Conservation (phyloP, 2,797 vertebrate genomes). For the Odontamblyopus lacepedii region DNA sequence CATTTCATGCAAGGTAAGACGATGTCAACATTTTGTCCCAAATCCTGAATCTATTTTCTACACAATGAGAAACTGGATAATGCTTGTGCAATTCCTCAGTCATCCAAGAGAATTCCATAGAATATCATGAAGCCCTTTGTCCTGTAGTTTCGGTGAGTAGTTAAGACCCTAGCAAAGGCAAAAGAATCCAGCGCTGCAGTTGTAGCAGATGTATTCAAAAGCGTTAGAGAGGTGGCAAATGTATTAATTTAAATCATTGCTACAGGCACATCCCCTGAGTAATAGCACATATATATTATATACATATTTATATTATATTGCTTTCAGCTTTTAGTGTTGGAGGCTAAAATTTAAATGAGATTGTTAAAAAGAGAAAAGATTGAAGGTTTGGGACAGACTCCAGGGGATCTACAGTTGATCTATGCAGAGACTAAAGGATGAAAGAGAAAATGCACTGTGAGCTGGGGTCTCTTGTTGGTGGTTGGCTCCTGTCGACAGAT, state of each 20-base stretch:
- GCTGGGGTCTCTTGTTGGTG: neutral
- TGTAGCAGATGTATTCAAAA: neutral
- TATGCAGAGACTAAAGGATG: neutral
- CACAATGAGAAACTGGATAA: too few species aligned
- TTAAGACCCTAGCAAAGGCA: too few species aligned
- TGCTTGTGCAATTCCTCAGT: too few species aligned
- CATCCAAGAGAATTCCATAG: too few species aligned
- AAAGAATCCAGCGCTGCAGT: neutral
- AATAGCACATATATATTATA: too few species aligned
- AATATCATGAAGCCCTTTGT: too few species aligned
- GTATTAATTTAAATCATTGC: neutral
- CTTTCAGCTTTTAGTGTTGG: neutral
- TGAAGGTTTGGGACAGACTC: neutral
- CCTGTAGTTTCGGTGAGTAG: neutral
- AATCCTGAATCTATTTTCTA: neutral
- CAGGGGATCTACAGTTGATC: neutral
- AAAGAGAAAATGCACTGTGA: slow-evolving; percentile 1
- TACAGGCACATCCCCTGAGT: neutral
- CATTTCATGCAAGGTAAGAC: neutral
- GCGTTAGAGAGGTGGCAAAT: neutral
- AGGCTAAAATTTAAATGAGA: neutral
- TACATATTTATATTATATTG: neutral
- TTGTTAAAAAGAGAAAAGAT: neutral
- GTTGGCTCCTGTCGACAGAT: neutral
- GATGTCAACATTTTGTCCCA: neutral